phyloP scores from a whole-genome alignment of 2,113 vertebrate genomes.

The Rhineura floridana region DNA sequence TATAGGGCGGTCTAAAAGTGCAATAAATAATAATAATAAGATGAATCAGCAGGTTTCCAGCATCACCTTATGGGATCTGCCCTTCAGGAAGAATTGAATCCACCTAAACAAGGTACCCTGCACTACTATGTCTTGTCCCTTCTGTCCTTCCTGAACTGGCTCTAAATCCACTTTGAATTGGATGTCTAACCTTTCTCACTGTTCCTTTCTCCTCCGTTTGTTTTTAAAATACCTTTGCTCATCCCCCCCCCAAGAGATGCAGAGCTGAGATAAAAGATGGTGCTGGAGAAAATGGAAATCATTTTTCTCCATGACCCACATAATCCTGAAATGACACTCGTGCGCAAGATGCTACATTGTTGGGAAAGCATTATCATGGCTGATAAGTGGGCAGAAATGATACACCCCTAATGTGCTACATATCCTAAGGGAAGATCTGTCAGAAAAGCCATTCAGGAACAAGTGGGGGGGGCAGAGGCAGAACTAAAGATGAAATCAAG shows the following conservation, averaged over 20 bases:
- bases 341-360: not conserved
- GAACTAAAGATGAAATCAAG: slow-evolving; percentile 1
- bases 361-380: not conserved
- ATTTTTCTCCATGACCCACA: not conserved
- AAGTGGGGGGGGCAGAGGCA: not conserved
- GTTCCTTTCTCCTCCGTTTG: not conserved
- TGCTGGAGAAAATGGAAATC: not conserved
- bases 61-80: not conserved
- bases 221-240: slow-evolving; percentile 23
- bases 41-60: not conserved
- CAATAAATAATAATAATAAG: too few relatives aligned
- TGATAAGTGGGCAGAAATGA: not conserved
- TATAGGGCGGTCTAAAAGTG: too few relatives aligned
- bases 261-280: not conserved
- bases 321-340: not conserved
- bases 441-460: not conserved
- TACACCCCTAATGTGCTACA: not conserved
- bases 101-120: not conserved
- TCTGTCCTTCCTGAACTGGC: not conserved
- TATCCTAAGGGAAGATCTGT: not conserved
- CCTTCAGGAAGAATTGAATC: not conserved
- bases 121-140: too few relatives aligned
- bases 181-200: not conserved
- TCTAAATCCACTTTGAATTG: not conserved
- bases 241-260: slow-evolving; percentile 7